These are phyloP conservation scores for Meles meles DNA, from an alignment of 2,113 vertebrate genomes.

Conservation along the genomic window DNA sequence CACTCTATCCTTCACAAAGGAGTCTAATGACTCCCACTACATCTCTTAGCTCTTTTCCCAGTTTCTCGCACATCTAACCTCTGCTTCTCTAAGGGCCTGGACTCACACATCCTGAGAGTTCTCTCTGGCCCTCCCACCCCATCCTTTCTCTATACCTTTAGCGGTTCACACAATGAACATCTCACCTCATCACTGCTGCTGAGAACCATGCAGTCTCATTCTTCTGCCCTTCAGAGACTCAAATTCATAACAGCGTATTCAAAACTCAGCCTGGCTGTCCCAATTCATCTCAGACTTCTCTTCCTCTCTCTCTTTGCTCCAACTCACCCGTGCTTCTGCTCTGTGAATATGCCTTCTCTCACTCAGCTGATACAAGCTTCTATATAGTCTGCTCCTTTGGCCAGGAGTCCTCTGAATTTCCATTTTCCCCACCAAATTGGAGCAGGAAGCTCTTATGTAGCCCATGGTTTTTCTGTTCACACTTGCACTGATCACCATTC, in stretches of 20 bases:
- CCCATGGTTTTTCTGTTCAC: background rate
- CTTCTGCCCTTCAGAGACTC: background rate
- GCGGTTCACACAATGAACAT: background rate
- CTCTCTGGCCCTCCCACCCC: background rate
- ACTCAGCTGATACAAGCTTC: background rate
- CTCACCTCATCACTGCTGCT: background rate
- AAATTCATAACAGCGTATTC: background rate
- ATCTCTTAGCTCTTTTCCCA: background rate
- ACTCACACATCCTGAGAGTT: no score
- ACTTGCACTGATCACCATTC: background rate
- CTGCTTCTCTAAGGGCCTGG: background rate
- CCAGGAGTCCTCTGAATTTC: background rate
- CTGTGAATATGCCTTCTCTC: background rate
- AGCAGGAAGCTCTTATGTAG: background rate
- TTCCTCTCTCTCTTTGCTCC: background rate
- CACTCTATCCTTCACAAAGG: background rate
- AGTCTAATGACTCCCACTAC: background rate
- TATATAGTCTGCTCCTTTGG: background rate
- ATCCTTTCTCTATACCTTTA: no score
- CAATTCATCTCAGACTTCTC: background rate
- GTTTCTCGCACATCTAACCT: background rate
- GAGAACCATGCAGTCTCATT: background rate
- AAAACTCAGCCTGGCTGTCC: background rate
- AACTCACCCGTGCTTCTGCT: background rate
- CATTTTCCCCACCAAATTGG: background rate